phyloP scores from a whole-genome alignment of 1,140 invertebrate species.

The Catajapyx aquilonaris region DNA sequence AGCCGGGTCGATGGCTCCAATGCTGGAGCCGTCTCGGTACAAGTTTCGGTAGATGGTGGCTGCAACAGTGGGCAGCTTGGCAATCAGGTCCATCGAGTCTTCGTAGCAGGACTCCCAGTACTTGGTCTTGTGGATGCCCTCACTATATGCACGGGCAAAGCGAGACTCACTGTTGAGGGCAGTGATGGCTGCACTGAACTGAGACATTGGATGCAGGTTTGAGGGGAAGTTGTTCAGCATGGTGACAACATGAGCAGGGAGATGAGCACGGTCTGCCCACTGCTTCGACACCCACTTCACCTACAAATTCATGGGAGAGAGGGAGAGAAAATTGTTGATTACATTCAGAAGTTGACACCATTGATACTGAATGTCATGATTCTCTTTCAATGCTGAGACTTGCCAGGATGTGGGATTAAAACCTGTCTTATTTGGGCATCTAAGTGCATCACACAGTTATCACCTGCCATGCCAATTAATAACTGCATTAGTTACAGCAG shows the following conservation, averaged over 20 bases:
- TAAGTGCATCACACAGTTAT: no score
- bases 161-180: slow-evolving; percentile 83
- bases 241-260: slow-evolving; percentile 82
- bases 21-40: slow-evolving; percentile 63
- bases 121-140: slow-evolving; percentile 61
- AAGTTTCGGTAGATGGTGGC: slow-evolving; percentile 86
- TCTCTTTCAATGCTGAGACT: no score
- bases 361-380: no score
- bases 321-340: no score
- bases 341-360: no score
- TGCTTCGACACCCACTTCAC: slow-evolving; percentile 66
- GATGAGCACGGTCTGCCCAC: slow-evolving; percentile 70
- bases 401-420: no score
- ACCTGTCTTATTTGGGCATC: no score
- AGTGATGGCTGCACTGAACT: slow-evolving; percentile 80
- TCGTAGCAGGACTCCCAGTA: slow-evolving; percentile 86
- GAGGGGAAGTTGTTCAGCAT: slow-evolving; percentile 92
- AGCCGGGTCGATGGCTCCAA: slow-evolving; percentile 66
- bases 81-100: slow-evolving; percentile 90
- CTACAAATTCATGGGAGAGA: no score
- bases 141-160: slow-evolving; percentile 76
- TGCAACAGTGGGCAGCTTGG: slow-evolving; percentile 83
- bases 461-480: no score
- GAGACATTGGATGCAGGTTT: slow-evolving; percentile 85
- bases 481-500: no score